Conservation (phyloP, 2,113 vertebrate species). For the Percina caprodes region DNA sequence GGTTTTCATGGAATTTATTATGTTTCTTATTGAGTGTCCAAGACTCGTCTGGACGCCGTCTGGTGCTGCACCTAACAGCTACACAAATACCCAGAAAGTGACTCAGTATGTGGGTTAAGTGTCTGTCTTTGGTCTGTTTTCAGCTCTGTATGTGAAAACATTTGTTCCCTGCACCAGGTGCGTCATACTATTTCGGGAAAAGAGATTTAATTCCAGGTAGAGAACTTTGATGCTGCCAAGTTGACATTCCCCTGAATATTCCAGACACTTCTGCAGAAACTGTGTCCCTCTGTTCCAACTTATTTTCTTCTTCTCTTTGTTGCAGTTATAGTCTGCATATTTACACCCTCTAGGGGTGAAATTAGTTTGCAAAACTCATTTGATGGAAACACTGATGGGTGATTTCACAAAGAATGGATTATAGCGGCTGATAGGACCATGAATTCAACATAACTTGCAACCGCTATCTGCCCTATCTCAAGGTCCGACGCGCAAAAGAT, state of each 20-base stretch:
- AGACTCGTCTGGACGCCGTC: background rate
- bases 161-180: constrained; percentile 23
- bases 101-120: background rate
- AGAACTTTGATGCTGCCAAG: background rate
- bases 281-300: constrained; percentile 15
- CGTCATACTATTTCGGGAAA: background rate
- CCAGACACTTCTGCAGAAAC: constrained; percentile 22
- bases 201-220: constrained; percentile 27
- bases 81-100: background rate
- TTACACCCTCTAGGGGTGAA: constrained; percentile 4
- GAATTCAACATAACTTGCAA: no score
- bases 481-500: no score
- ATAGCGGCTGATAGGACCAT: no score
- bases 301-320: background rate
- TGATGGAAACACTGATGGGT: background rate
- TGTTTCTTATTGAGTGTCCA: background rate
- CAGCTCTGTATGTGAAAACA: background rate
- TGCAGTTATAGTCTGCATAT: background rate
- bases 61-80: background rate
- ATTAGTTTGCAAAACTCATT: constrained; percentile 1
- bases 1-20: background rate
- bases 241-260: constrained; percentile 30
- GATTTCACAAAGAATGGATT: no score
- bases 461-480: no score
- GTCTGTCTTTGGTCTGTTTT: background rate